Conservation (phyloP, 2,113 vertebrate genomes). For the Lasiurus borealis region DNA sequence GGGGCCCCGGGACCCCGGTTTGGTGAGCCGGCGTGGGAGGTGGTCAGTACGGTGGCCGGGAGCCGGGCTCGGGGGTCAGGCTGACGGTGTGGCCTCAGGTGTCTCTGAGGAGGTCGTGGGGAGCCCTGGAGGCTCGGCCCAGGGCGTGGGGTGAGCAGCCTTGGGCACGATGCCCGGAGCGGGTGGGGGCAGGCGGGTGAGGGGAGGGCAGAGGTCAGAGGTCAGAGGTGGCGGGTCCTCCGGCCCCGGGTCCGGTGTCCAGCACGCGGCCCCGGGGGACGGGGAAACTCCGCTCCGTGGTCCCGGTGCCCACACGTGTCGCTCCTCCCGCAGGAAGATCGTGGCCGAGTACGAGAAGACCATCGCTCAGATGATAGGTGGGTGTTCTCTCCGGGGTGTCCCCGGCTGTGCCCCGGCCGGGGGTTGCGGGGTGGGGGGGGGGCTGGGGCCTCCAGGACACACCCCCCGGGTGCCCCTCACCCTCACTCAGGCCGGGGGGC, state of each 20-base stretch:
- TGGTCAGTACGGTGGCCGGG: too few relatives aligned
- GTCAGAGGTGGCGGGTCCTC: not conserved
- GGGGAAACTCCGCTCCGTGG: fast-evolving
- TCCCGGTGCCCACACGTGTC: not conserved
- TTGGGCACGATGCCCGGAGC: not conserved
- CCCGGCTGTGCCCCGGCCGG: not conserved
- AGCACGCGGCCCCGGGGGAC: fast-evolving
- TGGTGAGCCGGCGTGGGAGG: too few relatives aligned
- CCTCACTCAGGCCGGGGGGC: fast-evolving
- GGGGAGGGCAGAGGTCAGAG: not conserved
- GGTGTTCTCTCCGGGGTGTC: conserved; percentile 72
- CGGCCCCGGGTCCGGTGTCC: fast-evolving
- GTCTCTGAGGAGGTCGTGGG: not conserved
- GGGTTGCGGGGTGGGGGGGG: too few relatives aligned
- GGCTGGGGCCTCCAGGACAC: not conserved
- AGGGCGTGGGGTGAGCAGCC: not conserved
- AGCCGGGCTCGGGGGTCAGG: too few relatives aligned
- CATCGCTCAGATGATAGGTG: conserved; percentile 99
- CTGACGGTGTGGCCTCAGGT: not conserved
- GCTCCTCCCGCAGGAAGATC: conserved; percentile 92
- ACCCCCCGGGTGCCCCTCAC: fast-evolving
- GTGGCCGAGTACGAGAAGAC: conserved; percentile 99
- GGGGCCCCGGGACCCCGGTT: too few relatives aligned
- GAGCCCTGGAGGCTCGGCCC: not conserved
- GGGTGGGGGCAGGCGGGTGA: fast-evolving